These are phyloP conservation scores for Diplogasteroides magnus DNA, from an alignment of 1,140 invertebrate genomes.

Conservation along the genomic window DNA sequence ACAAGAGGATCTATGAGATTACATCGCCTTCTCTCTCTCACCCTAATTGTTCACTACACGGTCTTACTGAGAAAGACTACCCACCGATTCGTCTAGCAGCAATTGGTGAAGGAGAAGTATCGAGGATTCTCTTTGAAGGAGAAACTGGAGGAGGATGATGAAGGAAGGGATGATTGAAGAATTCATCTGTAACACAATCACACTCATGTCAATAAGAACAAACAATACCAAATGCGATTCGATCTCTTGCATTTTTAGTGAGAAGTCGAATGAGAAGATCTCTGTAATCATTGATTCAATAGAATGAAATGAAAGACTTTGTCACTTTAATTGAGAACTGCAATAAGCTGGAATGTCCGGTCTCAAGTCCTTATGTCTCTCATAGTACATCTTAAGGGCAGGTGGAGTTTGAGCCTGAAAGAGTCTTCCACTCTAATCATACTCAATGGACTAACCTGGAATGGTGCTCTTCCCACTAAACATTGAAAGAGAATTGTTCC, in stretches of 20 bases:
- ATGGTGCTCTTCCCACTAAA: slow-evolving; percentile 93
- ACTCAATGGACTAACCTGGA: slow-evolving; percentile 59
- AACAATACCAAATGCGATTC: slow-evolving; percentile 75
- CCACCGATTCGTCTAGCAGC: slow-evolving; percentile 20
- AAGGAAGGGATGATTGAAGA: slow-evolving; percentile 50
- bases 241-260: slow-evolving; percentile 83
- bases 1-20: too few relatives aligned
- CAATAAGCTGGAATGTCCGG: slow-evolving; percentile 90
- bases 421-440: background rate
- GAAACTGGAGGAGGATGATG: slow-evolving; percentile 21
- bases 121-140: slow-evolving; percentile 41
- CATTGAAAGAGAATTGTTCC: slow-evolving; percentile 99
- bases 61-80: slow-evolving; percentile 6
- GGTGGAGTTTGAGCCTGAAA: slow-evolving; percentile 87
- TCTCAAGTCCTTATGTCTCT: slow-evolving; percentile 86
- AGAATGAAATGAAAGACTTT: too few relatives aligned
- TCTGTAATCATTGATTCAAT: too few relatives aligned
- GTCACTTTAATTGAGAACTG: slow-evolving; percentile 78
- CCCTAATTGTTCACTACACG: too few relatives aligned
- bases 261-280: slow-evolving; percentile 79
- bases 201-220: background rate
- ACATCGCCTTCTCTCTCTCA: too few relatives aligned
- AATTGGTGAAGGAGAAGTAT: slow-evolving; percentile 17
- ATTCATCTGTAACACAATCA: slow-evolving; percentile 44
- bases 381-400: slow-evolving; percentile 91